These are phyloP conservation scores for Dicrostonyx torquatus DNA, from an alignment of 2,797 vertebrate species.

Conservation along the genomic window DNA sequence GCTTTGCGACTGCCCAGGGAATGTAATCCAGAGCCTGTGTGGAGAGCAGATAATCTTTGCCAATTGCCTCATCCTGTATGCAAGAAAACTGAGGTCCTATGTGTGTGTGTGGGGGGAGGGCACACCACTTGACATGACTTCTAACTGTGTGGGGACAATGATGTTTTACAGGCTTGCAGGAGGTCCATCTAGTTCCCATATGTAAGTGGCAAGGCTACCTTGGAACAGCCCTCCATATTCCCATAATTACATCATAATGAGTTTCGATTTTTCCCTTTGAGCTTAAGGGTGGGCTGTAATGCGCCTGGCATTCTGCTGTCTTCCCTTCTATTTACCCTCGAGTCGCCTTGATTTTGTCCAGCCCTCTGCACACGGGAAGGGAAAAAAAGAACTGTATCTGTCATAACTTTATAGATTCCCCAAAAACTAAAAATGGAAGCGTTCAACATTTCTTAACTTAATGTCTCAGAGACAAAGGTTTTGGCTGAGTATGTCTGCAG, in stretches of 20 bases:
- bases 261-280: conserved; percentile 27
- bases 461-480: not conserved
- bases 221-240: not conserved
- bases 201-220: not conserved
- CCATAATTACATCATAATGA: not conserved
- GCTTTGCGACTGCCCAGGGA: not conserved
- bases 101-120: not conserved
- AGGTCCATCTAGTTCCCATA: conserved; percentile 14
- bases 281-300: not conserved
- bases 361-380: not conserved
- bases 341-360: not conserved
- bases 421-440: not conserved
- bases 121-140: not conserved
- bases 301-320: not conserved
- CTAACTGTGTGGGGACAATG: not conserved
- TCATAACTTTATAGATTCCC: not conserved
- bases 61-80: not conserved
- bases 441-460: not conserved
- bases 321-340: not conserved
- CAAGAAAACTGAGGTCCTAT: not conserved
- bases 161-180: not conserved
- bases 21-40: not conserved
- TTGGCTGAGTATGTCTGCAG: not conserved
- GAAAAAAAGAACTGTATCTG: not conserved
- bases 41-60: not conserved